These are phyloP conservation scores for Chloroceryle aenea DNA, from an alignment of 2,113 vertebrate species.

Conservation along the genomic window DNA sequence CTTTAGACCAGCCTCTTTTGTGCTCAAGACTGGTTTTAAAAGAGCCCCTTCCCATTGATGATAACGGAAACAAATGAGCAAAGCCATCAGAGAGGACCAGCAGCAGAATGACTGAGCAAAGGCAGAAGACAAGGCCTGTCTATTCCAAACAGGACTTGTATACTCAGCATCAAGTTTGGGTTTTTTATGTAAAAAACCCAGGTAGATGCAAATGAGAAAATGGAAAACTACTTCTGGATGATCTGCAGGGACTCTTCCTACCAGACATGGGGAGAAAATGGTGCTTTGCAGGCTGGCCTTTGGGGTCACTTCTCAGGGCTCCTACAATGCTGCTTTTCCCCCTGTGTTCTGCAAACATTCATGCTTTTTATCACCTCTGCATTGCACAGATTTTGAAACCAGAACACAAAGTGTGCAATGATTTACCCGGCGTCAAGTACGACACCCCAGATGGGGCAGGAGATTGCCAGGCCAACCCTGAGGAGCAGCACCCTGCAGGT, in stretches of 20 bases:
- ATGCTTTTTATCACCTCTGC: not conserved
- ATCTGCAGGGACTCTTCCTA: not conserved
- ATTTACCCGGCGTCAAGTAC: not conserved
- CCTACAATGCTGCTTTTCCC: accelerated
- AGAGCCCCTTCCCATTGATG: not conserved
- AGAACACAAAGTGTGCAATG: not conserved
- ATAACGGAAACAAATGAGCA: not conserved
- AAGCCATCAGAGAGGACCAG: not conserved
- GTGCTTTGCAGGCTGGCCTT: not conserved
- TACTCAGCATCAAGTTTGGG: constrained; percentile 4
- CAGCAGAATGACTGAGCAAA: not conserved
- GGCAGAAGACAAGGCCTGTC: not conserved
- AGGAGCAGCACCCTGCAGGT: not conserved
- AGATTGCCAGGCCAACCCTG: not conserved
- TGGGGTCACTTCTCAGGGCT: not conserved
- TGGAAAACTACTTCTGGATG: not conserved
- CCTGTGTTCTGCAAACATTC: not conserved
- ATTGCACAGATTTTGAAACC: not conserved
- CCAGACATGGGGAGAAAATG: too few relatives aligned
- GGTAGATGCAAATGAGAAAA: not conserved
- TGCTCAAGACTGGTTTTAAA: not conserved
- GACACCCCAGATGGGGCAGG: not conserved
- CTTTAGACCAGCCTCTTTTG: not conserved
- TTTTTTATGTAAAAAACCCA: not conserved
- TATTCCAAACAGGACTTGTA: not conserved